These are phyloP conservation scores for Habroteleia sp. DNA, from an alignment of 2,888 invertebrate genomes.

Conservation along the genomic window DNA sequence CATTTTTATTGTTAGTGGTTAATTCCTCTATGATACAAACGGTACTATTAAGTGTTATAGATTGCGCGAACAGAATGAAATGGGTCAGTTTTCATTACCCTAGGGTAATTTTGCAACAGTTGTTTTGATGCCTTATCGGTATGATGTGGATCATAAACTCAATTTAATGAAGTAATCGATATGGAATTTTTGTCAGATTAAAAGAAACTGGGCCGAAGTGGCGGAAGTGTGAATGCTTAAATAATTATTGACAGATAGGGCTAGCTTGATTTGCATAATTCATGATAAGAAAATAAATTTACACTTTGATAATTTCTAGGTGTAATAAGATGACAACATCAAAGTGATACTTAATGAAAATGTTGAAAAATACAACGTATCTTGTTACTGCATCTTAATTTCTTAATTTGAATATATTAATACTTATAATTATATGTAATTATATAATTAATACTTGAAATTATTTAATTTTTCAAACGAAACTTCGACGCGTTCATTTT, in stretches of 20 bases:
- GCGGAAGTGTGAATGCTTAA: constrained; percentile 26
- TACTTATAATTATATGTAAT: no score
- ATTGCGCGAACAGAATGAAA: constrained; percentile 26
- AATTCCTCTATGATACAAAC: constrained; percentile 34
- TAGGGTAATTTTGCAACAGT: constrained; percentile 39
- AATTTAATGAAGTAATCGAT: constrained; percentile 51
- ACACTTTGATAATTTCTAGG: background rate
- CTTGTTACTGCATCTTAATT: no score
- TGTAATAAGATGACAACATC: no score
- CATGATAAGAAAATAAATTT: background rate
- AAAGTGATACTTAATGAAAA: no score
- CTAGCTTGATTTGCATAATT: constrained; percentile 9
- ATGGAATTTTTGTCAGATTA: constrained; percentile 22
- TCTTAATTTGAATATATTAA: no score
- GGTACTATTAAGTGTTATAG: constrained; percentile 30
- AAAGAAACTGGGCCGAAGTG: constrained; percentile 32
- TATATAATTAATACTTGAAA: no score
- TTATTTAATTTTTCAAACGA: no score
- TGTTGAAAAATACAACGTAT: no score
- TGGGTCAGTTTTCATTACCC: constrained; percentile 50
- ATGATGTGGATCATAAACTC: constrained; percentile 45
- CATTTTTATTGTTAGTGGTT: constrained; percentile 26
- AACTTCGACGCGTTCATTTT: background rate
- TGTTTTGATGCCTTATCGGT: constrained; percentile 49
- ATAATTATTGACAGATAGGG: constrained; percentile 18